phyloP scores from a whole-genome alignment of 2,113 vertebrate genomes.

The Telmatochromis brichardi region DNA sequence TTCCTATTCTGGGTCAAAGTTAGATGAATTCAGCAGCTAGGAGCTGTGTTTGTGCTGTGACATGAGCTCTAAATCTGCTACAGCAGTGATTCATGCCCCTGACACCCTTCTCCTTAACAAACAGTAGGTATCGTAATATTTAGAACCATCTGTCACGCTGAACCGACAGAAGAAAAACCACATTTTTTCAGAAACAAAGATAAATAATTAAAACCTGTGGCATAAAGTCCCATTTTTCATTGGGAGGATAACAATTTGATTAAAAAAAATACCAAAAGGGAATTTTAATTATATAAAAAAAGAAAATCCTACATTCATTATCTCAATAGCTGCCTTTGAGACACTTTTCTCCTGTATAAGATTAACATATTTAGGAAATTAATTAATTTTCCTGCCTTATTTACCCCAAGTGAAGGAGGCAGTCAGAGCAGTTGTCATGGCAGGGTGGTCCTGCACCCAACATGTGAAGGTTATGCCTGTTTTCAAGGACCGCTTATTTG shows the following conservation, averaged over 20 bases:
- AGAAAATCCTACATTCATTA: background rate
- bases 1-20: background rate
- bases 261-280: background rate
- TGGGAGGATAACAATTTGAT: background rate
- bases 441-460: constrained; percentile 36
- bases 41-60: background rate
- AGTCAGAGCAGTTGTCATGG: background rate
- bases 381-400: background rate
- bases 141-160: background rate
- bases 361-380: background rate
- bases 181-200: background rate
- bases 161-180: background rate
- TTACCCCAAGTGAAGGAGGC: constrained; percentile 49
- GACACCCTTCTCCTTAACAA: background rate
- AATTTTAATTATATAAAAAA: background rate
- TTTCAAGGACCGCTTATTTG: background rate
- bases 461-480: constrained; percentile 28
- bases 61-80: background rate
- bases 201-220: background rate
- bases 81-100: background rate
- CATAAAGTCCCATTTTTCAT: background rate
- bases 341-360: background rate
- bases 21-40: background rate
- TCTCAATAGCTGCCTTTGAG: background rate
- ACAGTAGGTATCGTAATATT: background rate